Conservation (phyloP, 2,113 vertebrate genomes). For the Peromyscus polionotus region DNA sequence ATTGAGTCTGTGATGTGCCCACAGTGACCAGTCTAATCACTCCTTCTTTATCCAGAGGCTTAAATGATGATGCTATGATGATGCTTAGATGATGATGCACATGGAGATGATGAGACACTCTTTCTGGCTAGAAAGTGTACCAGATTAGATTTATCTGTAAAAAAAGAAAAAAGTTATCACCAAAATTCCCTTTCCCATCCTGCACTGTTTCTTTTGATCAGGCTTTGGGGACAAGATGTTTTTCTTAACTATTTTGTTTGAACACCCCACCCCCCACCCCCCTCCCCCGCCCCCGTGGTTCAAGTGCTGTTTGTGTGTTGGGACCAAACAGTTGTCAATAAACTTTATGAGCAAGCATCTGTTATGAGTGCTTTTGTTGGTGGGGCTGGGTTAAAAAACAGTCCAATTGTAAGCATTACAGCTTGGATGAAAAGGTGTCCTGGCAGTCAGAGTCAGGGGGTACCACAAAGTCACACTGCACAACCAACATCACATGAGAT, state of each 20-base stretch:
- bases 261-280: slow-evolving; percentile 35
- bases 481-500: too few species aligned
- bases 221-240: slow-evolving; percentile 77
- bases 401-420: not conserved
- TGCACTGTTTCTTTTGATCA: slow-evolving; percentile 83
- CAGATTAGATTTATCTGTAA: slow-evolving; percentile 81
- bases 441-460: too few species aligned
- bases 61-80: slow-evolving; percentile 86
- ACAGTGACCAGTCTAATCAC: slow-evolving; percentile 76
- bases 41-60: slow-evolving; percentile 88
- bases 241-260: slow-evolving; percentile 87
- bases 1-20: slow-evolving; percentile 78
- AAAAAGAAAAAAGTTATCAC: slow-evolving; percentile 78
- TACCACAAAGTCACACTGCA: too few species aligned
- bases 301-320: slow-evolving; percentile 93
- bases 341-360: slow-evolving; percentile 96
- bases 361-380: not conserved
- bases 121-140: slow-evolving; percentile 84
- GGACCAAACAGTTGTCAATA: slow-evolving; percentile 97
- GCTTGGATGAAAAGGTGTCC: not conserved
- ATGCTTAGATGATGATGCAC: slow-evolving; percentile 55
- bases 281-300: slow-evolving; percentile 78
- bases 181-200: slow-evolving; percentile 81
- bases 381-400: not conserved
- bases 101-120: slow-evolving; percentile 84